phyloP scores from a whole-genome alignment of 2,888 invertebrate species.

The Lasioglossum lativentre region DNA sequence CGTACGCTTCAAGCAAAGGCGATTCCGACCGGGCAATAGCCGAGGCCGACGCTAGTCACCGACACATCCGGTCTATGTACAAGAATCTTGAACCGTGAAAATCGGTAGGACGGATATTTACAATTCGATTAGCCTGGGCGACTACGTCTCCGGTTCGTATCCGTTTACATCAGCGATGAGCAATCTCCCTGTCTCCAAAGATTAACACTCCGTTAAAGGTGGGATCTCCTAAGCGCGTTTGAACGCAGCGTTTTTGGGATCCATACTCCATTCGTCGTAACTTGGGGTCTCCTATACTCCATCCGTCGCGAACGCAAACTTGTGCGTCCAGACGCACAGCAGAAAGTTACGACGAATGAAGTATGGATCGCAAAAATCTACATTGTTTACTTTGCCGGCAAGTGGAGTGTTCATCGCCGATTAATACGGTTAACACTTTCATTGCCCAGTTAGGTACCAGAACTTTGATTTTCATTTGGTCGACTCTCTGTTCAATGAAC shows the following conservation, averaged over 20 bases:
- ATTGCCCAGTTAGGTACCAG: not conserved
- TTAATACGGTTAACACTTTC: not conserved
- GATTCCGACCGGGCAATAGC: constrained; percentile 44
- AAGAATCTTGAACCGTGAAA: constrained; percentile 48
- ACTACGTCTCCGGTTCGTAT: not conserved
- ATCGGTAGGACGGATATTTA: constrained; percentile 67
- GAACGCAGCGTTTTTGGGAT: too few species aligned
- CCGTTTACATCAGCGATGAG: not conserved
- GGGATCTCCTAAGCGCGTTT: too few species aligned
- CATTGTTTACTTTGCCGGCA: not conserved
- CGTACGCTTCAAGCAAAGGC: constrained; percentile 38
- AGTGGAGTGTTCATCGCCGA: not conserved
- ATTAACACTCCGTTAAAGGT: not conserved
- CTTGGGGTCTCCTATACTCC: too few species aligned
- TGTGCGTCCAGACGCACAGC: too few species aligned
- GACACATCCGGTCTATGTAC: constrained; percentile 48
- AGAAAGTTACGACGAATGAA: too few species aligned
- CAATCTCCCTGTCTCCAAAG: not conserved
- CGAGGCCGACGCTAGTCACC: constrained; percentile 24
- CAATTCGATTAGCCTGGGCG: constrained; percentile 18
- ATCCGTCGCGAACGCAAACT: too few species aligned
- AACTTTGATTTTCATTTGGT: not conserved
- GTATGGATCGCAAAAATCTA: too few species aligned
- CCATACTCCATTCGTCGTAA: too few species aligned
- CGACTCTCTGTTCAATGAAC: not conserved